phyloP scores from a whole-genome alignment of 2,888 invertebrate genomes.

The Acleris emargana region DNA sequence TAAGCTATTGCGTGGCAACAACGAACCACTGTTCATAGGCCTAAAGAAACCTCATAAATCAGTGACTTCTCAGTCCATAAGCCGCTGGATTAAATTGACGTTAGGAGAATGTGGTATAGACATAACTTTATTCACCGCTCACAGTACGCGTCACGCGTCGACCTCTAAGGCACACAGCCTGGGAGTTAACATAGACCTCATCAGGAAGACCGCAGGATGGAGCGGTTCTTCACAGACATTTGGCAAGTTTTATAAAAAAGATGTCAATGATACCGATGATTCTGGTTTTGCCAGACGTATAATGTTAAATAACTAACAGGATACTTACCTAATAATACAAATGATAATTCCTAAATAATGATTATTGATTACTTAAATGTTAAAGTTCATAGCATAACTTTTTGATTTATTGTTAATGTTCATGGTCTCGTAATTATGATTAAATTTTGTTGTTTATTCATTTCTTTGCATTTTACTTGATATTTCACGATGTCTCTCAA shows the following conservation, averaged over 20 bases:
- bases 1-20: slow-evolving; percentile 17
- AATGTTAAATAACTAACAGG: slow-evolving; percentile 1
- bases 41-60: slow-evolving; percentile 35
- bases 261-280: slow-evolving; percentile 1
- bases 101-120: slow-evolving; percentile 38
- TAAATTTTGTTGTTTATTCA: background rate
- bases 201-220: slow-evolving; percentile 29
- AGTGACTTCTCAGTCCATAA: slow-evolving; percentile 34
- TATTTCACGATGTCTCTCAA: slow-evolving; percentile 1
- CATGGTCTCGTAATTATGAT: background rate
- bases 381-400: too few species aligned
- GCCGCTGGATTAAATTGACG: slow-evolving; percentile 38
- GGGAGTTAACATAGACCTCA: slow-evolving; percentile 32
- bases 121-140: slow-evolving; percentile 30
- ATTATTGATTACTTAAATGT: background rate
- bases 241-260: slow-evolving; percentile 8
- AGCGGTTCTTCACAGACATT: slow-evolving; percentile 4
- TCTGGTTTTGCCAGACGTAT: background rate
- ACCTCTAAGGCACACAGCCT: slow-evolving; percentile 34
- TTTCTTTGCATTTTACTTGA: background rate
- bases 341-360: background rate
- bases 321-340: background rate
- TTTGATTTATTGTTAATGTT: too few species aligned
- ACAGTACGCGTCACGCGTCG: slow-evolving; percentile 39
- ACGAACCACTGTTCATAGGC: slow-evolving; percentile 31